Conservation (phyloP, 2,797 vertebrate species). For the Brotula barbata region DNA sequence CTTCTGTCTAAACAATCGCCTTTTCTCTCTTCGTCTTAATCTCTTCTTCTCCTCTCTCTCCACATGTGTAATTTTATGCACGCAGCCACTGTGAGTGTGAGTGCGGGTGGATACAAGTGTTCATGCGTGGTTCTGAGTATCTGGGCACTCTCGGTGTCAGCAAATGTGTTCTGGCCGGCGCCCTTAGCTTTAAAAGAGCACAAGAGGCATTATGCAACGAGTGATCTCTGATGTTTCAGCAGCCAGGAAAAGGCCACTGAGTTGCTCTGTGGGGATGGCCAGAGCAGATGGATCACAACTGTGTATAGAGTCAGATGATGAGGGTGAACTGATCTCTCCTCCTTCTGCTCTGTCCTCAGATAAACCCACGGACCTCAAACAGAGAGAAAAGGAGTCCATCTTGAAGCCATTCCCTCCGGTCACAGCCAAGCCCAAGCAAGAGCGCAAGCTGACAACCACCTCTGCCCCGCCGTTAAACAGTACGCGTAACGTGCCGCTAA, state of each 20-base stretch:
- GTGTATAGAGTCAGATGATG: slow-evolving; percentile 64
- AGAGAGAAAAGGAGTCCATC: slow-evolving; percentile 72
- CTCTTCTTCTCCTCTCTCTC: not conserved
- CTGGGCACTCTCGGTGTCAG: slow-evolving; percentile 39
- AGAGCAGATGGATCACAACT: slow-evolving; percentile 74
- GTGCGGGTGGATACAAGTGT: not conserved
- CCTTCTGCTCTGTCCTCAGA: slow-evolving; percentile 67
- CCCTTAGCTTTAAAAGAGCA: slow-evolving; percentile 37
- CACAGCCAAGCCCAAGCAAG: slow-evolving; percentile 76
- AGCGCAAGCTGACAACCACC: slow-evolving; percentile 67
- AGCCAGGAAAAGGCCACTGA: slow-evolving; percentile 59
- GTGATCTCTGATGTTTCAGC: slow-evolving; percentile 48
- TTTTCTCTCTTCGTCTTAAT: not conserved
- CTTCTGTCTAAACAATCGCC: slow-evolving; percentile 5
- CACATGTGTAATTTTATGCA: slow-evolving; percentile 1
- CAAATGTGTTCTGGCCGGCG: slow-evolving; percentile 41
- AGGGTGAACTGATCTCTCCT: slow-evolving; percentile 58
- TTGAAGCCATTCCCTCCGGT: slow-evolving; percentile 67
- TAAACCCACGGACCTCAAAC: slow-evolving; percentile 73
- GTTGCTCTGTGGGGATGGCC: slow-evolving; percentile 59
- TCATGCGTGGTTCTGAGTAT: slow-evolving; percentile 35
- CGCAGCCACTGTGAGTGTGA: slow-evolving; percentile 3
- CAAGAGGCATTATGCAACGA: slow-evolving; percentile 53
- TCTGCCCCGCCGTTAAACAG: slow-evolving; percentile 64
- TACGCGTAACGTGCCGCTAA: slow-evolving; percentile 39